These are phyloP conservation scores for Pachydiplax longipennis DNA, from an alignment of 2,888 invertebrate genomes.

Conservation along the genomic window DNA sequence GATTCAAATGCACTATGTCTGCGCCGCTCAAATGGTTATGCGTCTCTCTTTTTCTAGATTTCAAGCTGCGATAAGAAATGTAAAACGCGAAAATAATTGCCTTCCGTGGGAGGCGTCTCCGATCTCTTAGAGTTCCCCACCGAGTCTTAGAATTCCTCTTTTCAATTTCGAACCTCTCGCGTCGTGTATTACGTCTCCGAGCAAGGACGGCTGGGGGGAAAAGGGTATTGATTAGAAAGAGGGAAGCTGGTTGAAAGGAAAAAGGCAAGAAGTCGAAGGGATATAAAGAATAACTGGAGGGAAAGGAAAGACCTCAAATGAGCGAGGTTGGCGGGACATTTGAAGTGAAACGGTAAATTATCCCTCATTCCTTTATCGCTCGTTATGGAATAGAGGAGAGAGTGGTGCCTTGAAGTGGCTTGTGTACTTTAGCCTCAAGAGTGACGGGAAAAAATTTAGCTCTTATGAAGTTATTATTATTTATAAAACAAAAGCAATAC, in stretches of 20 bases:
- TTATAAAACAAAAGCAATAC: too few species aligned
- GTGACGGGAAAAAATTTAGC: too few species aligned
- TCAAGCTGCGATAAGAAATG: conserved; percentile 5
- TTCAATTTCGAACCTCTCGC: neutral
- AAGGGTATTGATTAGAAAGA: neutral
- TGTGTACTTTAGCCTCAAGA: too few species aligned
- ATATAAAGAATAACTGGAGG: neutral
- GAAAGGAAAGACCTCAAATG: neutral
- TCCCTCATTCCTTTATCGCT: too few species aligned
- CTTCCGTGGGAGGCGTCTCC: neutral
- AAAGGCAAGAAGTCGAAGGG: neutral
- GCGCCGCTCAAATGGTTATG: neutral
- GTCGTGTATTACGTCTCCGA: neutral
- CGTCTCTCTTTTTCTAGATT: neutral
- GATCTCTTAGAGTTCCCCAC: neutral
- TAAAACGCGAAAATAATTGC: conserved; percentile 20
- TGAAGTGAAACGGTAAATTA: too few species aligned
- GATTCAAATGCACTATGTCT: neutral
- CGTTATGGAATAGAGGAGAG: too few species aligned
- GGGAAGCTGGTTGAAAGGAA: neutral
- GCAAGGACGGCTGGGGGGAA: neutral
- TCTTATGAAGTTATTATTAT: too few species aligned
- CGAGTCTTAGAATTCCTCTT: neutral
- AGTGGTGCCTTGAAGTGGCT: too few species aligned
- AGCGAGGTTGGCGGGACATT: too few species aligned